Evolutionary conservation across 2,113 vertebrate species (phyloP).

Genomic region (Rhinolophus sinicus): DNA sequence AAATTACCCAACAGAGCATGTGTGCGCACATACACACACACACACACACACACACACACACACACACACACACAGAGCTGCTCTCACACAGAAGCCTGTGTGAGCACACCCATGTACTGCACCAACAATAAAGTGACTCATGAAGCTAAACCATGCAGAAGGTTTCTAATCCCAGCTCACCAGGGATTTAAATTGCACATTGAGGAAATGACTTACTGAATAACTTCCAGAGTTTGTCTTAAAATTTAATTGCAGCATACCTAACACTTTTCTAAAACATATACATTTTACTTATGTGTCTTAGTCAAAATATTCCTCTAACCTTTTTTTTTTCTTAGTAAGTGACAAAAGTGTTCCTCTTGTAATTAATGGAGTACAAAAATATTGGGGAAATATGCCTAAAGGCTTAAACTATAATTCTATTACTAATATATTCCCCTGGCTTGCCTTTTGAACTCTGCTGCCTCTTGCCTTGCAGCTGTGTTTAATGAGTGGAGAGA

Average conservation of each 20-base stretch:
- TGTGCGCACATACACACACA: not conserved
- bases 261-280: slow-evolving; percentile 76
- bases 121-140: not conserved
- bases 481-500: slow-evolving; percentile 89
- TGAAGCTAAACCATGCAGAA: not conserved
- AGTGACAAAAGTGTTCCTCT: slow-evolving; percentile 80
- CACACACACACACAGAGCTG: not conserved
- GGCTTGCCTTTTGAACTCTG: slow-evolving; percentile 87
- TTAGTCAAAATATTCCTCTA: slow-evolving; percentile 77
- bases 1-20: not conserved
- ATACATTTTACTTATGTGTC: slow-evolving; percentile 62
- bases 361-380: slow-evolving; percentile 83
- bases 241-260: slow-evolving; percentile 73
- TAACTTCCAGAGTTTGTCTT: slow-evolving; percentile 67
- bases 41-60: not conserved
- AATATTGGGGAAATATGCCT: slow-evolving; percentile 82
- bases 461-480: slow-evolving; percentile 86
- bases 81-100: not conserved
- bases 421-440: slow-evolving; percentile 87
- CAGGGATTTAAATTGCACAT: slow-evolving; percentile 63
- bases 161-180: slow-evolving; percentile 55
- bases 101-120: not conserved
- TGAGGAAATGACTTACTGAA: slow-evolving; percentile 65
- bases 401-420: slow-evolving; percentile 84
- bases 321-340: slow-evolving; percentile 75